Base-by-base conservation (phyloP, 2,797 vertebrate species). In the Rhinella marina region DNA sequence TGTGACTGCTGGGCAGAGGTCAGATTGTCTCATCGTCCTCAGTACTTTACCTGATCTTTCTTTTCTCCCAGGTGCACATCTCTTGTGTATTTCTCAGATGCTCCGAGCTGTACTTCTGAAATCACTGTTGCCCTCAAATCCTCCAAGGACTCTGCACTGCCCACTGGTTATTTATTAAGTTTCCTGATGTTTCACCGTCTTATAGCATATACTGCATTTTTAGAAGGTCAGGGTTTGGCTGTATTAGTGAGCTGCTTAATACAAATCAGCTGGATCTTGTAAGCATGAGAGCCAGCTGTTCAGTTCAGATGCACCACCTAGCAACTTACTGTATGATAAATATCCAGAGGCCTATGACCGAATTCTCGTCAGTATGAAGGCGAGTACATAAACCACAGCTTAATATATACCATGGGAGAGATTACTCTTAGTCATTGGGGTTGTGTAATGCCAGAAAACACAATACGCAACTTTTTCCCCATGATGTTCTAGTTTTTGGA, bases 251-350 rank as follows among this genome's bases (percentile, higher is more conserved):
- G 14, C 57, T 32, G 54, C 25, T 19, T 82, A 66, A 50, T 4
- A 87, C 82, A 25, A 82, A 82, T 87, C 86, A 17, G 27, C 13
- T 32, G 27, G 27, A 8, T 57, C 54, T 86, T 29, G 29, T 62
- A 79, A 21, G 13, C 27, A 32, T 86, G 50, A 80, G 25, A 41
- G 79, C 54, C 75, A 78, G 73, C 75, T 86, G 70, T 76, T 41
- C 8, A 59, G 70, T 16, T 52, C 73, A 76, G 70, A 14, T 1
- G 29, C 50, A 77, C 17, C 70, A 61, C 84, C 84, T 61, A 85
- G 73, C 84, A 85, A 85, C 84, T 17, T 64, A n/a, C 27, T 85
- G 77, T 64, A 78, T 66, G 61, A 77, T 25, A 85, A 73, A 84
- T 57, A 57, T 8, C 29, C 52, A 41, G 41, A 52, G 64, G 81